Base-by-base conservation (phyloP, 2,797 vertebrate genomes). In the Nasua narica region DNA sequence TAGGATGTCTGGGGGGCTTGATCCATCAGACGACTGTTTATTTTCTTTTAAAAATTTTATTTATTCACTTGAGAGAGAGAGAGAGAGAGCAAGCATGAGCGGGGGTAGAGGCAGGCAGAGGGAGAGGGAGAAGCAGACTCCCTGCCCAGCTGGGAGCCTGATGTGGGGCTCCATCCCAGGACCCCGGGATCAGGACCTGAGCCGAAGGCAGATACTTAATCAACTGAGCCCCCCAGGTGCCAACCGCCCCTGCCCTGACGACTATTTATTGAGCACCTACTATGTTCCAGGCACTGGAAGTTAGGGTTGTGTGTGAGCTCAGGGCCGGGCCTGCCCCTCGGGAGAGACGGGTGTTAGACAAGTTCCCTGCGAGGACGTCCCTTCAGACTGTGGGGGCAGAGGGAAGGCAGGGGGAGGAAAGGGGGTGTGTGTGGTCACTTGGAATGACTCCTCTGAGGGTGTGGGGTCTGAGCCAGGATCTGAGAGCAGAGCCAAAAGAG, bases 301-400 rank as follows among this genome's bases (percentile, higher is more conserved):
- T 67, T 7, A 21, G 67, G 27, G 19, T 6, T 16, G 7, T 3
- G n/a, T 4, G 2, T n/a, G 43, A 72, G 35, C 32, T 21, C 19
- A 7, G 5, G 11, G 0, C 0, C 1, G 35, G 8, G 19, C 27
- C 12, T 29, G 76, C 21, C 56, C 16, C 16, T 9, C 19, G 18
- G n/a, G 56, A 56, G n/a, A 86, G 62, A 40, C 18, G 19, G 40
- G 10, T 14, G 6, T 40, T 56, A 5, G 11, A 16, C 69, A 13
- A 21, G 8, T 25, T 37, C 58, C 32, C 52, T 1, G 7, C 13
- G 16, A 18, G 32, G 2, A 4, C 10, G 25, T 25, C 62, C 43
- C 82, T 52, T 65, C 40, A 48, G 58, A 77, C 40, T 4, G 14
- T 18, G 67, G 32, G 58, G 15, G 19, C n/a, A 15, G 18, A n/a